phyloP scores from a whole-genome alignment of 2,113 vertebrate genomes.

The Aptenodytes patagonicus region DNA sequence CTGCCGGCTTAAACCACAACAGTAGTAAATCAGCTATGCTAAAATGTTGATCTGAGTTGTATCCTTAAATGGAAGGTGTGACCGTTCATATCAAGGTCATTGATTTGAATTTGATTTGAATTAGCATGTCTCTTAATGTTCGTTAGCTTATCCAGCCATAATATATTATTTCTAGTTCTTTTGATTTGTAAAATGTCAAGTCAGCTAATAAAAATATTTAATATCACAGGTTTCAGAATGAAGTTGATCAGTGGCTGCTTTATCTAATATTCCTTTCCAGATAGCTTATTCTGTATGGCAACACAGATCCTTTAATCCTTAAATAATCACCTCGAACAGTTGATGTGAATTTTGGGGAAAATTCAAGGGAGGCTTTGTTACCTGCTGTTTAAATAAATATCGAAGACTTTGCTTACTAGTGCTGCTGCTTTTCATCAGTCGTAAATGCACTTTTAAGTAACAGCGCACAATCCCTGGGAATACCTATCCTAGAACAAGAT shows the following conservation, averaged over 20 bases:
- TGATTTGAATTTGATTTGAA: not conserved
- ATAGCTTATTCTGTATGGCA: not conserved
- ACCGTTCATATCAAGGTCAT: not conserved
- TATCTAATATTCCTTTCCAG: not conserved
- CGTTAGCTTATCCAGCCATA: not conserved
- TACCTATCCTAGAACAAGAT: not conserved
- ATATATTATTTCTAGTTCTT: not conserved
- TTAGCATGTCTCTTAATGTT: not conserved
- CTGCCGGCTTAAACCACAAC: too few species aligned
- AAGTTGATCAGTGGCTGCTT: not conserved
- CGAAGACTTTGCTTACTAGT: not conserved
- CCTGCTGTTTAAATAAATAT: not conserved
- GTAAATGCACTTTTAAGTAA: not conserved
- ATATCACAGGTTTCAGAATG: not conserved
- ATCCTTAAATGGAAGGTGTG: not conserved
- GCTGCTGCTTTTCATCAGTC: not conserved
- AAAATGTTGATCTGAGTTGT: not conserved
- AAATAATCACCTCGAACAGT: not conserved
- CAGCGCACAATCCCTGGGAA: not conserved
- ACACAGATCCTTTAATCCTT: not conserved
- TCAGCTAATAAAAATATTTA: not conserved
- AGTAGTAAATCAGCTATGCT: not conserved
- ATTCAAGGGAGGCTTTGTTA: not conserved
- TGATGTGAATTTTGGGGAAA: not conserved
- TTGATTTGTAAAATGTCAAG: not conserved